These are phyloP conservation scores for Alauda arvensis DNA, from an alignment of 2,797 vertebrate genomes.

Conservation along the genomic window DNA sequence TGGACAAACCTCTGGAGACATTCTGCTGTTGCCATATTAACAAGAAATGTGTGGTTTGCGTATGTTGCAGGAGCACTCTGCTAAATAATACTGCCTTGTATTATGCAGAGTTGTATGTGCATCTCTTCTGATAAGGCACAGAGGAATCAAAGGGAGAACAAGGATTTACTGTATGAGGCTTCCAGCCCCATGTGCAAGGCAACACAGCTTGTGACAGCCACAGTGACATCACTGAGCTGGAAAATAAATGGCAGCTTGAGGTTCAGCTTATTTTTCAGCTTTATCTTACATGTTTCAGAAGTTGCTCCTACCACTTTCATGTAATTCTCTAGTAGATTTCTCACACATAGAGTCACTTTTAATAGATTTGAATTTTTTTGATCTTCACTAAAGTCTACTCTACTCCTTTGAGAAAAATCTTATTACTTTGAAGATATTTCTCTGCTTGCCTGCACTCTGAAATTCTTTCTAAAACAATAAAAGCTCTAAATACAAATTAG, in stretches of 20 bases:
- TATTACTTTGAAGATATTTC: constrained; percentile 42
- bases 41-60: constrained; percentile 35
- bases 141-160: constrained; percentile 6
- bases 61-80: neutral
- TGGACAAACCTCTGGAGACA: constrained; percentile 48
- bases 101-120: neutral
- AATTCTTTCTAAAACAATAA: constrained; percentile 37
- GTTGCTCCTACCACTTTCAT: constrained; percentile 26
- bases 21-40: constrained; percentile 44
- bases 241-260: constrained; percentile 5
- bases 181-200: neutral
- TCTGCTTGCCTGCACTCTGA: constrained; percentile 11
- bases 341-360: constrained; percentile 35
- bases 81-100: constrained; percentile 26
- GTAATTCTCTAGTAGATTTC: constrained; percentile 50
- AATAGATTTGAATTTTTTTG: constrained; percentile 54
- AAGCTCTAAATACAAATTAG: neutral
- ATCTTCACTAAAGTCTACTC: constrained; percentile 42
- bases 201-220: neutral
- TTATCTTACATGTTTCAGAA: neutral
- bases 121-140: neutral
- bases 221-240: neutral
- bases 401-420: constrained; percentile 37
- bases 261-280: constrained; percentile 17
- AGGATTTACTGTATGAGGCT: neutral